Percentiles rank a stretch among this genome's conserved stretches.
These are phyloP conservation scores for Yoshiicerus persimilis DNA, from an alignment of 1,140 invertebrate species.

Conservation along the genomic window DNA sequence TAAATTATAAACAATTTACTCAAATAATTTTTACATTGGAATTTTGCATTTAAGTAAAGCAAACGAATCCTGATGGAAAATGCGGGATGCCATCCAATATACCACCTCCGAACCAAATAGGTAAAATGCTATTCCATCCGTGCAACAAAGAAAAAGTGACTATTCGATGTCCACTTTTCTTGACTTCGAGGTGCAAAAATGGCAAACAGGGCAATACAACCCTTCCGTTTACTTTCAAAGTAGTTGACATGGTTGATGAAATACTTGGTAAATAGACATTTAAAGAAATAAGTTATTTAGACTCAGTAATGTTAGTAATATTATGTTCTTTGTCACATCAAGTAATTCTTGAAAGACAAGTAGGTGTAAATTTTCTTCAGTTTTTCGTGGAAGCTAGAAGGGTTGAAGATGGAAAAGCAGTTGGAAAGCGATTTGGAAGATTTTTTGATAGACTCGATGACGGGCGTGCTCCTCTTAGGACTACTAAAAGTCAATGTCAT, in stretches of 20 bases:
- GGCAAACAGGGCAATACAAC: background rate
- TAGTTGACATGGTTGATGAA: background rate
- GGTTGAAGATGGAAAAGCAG: too few species aligned
- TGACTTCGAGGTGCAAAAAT: background rate
- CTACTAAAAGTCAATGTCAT: background rate
- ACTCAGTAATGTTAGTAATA: background rate
- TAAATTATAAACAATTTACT: background rate
- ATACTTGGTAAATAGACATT: background rate
- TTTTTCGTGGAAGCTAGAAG: background rate
- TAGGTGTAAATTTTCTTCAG: background rate
- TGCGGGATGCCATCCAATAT: background rate
- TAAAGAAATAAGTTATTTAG: background rate
- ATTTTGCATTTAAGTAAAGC: background rate
- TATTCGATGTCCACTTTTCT: background rate
- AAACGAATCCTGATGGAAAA: background rate
- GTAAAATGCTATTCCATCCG: background rate
- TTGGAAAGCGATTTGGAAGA: background rate
- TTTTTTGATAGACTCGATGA: background rate
- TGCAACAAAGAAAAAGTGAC: background rate
- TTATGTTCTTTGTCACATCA: background rate
- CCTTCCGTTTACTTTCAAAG: background rate
- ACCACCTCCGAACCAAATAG: background rate
- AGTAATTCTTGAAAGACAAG: background rate
- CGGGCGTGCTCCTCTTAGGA: background rate
- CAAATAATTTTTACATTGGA: too few species aligned